These are phyloP conservation scores for Pempheris klunzingeri DNA, from an alignment of 2,797 vertebrate species.

Conservation along the genomic window DNA sequence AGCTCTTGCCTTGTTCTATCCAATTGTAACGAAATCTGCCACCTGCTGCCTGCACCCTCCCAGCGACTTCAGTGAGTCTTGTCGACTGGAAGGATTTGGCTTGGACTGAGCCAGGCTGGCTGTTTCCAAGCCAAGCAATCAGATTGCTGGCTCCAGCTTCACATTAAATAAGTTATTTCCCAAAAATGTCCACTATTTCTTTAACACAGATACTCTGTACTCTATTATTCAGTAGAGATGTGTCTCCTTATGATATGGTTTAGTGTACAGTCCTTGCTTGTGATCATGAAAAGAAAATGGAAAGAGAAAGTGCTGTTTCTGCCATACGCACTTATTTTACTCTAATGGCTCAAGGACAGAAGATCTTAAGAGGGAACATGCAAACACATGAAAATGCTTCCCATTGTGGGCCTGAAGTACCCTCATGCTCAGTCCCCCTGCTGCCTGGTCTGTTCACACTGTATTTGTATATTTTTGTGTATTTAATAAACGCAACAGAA, in stretches of 20 bases:
- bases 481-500: conserved; percentile 48
- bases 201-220: background rate
- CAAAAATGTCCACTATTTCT: background rate
- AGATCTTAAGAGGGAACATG: conserved; percentile 33
- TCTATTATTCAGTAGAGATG: background rate
- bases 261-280: background rate
- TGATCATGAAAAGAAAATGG: background rate
- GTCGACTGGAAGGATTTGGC: background rate
- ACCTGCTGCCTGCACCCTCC: background rate
- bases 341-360: conserved; percentile 26
- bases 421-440: conserved; percentile 9
- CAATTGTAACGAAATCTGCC: background rate
- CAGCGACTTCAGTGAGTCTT: background rate
- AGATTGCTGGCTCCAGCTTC: background rate
- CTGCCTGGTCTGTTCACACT: conserved; percentile 6
- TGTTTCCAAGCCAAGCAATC: background rate
- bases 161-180: background rate
- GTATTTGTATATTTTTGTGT: conserved; percentile 37
- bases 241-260: background rate
- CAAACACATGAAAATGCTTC: conserved; percentile 41
- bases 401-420: conserved; percentile 43
- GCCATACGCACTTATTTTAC: conserved; percentile 11
- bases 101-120: background rate
- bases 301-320: conserved; percentile 13
- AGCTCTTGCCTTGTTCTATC: background rate